Evolutionary conservation across 1,140 invertebrate genomes (phyloP), one percentile per base, ranked within the genome.

Genomic region (Scaptomyza pallida): DNA sequence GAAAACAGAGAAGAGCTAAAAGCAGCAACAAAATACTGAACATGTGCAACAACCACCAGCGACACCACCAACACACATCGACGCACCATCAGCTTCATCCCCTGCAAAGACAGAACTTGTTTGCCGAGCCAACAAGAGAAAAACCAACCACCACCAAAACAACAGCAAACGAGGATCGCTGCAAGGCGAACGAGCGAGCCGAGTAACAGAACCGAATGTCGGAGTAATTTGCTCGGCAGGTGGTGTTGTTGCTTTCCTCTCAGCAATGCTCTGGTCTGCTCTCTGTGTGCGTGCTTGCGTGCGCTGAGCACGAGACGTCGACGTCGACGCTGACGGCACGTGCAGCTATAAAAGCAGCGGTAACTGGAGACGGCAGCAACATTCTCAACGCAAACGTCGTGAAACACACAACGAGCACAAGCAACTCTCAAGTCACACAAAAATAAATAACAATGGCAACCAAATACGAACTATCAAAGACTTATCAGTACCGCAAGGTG

Each of bases 401-500:
- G 75, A 60, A 78, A 77, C 60, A 19, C 69, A 88, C 69, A 81
- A 57, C 70, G 57, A 47, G 55, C 23, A 48, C 47, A 60, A 60
- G 6, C 23, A 62, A 62, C 40, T 45, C 45, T 35, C 51, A 48
- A 21, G 16, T 51, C 48, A 65, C 48, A 65, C 52, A 35, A 59
- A 48, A 55, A 67, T 13, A 60, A 69, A 67, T 33, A 33, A 65
- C 56, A 44, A 90, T 91, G 86, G 89, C 85, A 51, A 90, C 83
- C 69, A 90, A 89, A 86, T 90, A 91, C 75, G 89, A 91, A 62
- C 45, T 75, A 59, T 97, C 96, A 67, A 94, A 96, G 90, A 97
- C 97, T 78, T 97, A 97, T 92, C 96, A 97, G 91, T 97, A 97
- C 93, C 94, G 96, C 92, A 97, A 97, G 94, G 96, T 97, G 88